Conservation (phyloP, 2,888 invertebrate species). For the Yponomeuta malinellus region DNA sequence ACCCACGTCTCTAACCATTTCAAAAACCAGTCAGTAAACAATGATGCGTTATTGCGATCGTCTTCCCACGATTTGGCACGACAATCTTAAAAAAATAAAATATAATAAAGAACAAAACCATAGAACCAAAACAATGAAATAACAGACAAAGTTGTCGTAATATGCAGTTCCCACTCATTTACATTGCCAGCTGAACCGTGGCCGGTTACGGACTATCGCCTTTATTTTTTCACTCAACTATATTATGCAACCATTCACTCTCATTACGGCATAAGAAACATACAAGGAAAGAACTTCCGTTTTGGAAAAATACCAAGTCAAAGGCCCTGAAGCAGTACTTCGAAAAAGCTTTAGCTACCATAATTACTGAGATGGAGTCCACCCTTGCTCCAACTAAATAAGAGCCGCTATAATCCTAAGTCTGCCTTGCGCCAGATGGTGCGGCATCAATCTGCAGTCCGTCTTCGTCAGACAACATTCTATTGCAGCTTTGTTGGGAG, state of each 20-base stretch:
- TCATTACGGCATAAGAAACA: slow-evolving; percentile 33
- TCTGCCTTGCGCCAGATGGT: not conserved
- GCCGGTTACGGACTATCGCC: slow-evolving; percentile 36
- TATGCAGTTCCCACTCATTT: slow-evolving; percentile 17
- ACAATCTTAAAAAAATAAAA: slow-evolving; percentile 14
- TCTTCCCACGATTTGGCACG: not conserved
- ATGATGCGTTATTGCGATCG: not conserved
- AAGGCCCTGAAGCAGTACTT: not conserved
- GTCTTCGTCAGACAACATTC: slow-evolving; percentile 1
- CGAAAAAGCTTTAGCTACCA: not conserved
- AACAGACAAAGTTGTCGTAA: slow-evolving; percentile 13
- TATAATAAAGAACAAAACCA: slow-evolving; percentile 4
- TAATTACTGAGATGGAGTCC: too few relatives aligned
- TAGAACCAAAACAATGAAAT: slow-evolving; percentile 14
- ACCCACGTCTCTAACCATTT: too few relatives aligned
- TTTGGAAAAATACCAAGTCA: not conserved
- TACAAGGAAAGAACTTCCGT: slow-evolving; percentile 4
- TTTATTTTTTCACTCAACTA: slow-evolving; percentile 39
- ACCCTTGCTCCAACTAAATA: not conserved
- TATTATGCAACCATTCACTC: slow-evolving; percentile 36
- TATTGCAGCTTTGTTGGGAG: slow-evolving; percentile 3
- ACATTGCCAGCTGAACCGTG: slow-evolving; percentile 46
- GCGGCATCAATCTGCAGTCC: slow-evolving; percentile 4
- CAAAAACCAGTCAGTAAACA: not conserved
- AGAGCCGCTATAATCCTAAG: not conserved